Evolutionary conservation across 1,140 invertebrate genomes (phyloP), one percentile per base, ranked within the genome.

Genomic region (Ceratitis capitata): DNA sequence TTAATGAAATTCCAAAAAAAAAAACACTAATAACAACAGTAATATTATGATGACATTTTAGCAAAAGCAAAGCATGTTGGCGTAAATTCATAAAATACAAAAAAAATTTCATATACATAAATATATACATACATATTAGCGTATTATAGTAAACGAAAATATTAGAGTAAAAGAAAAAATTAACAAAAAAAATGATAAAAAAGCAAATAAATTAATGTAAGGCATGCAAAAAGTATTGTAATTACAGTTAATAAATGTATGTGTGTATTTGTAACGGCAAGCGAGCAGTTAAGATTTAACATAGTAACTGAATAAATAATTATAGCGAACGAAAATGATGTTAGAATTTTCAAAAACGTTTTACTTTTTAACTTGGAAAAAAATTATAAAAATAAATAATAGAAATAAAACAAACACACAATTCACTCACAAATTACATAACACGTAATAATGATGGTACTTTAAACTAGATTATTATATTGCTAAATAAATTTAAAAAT

Each of bases 391-490:
- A n/a, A n/a, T n/a, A n/a, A n/a, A n/a, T n/a, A n/a, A n/a, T n/a
- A n/a, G n/a, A n/a, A n/a, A n/a, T n/a, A 78, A 78, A 78, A 78
- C 2, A 78, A 42, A 23, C 16, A 74, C 14, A 39, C n/a, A n/a
- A n/a, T 74, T 74, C 64, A 74, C 64, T 74, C 32, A 39, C 56
- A 9, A 26, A 61, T 35, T 32, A 64, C 32, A 35, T n/a, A 64
- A 78, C 69, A 23, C 69, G 12, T 35, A 45, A 9, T 26, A 26
- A 56, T 14, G 64, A 69, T 69, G 64, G 64, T 69, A 69, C 64
- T 69, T 69, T 69, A 69, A 32, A 39, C 64, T 69, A 69, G 64
- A 69, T 39, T 69, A n/a, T n/a, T n/a, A n/a, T 69, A 78, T 45
- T 53, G 47, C 47, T 83, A 83, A 51, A 83, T 32, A 53, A 83